Evolutionary conservation across 2,888 invertebrate species (phyloP), one percentile per base, ranked within the genome.

Genomic region (Phalangium opilio): DNA sequence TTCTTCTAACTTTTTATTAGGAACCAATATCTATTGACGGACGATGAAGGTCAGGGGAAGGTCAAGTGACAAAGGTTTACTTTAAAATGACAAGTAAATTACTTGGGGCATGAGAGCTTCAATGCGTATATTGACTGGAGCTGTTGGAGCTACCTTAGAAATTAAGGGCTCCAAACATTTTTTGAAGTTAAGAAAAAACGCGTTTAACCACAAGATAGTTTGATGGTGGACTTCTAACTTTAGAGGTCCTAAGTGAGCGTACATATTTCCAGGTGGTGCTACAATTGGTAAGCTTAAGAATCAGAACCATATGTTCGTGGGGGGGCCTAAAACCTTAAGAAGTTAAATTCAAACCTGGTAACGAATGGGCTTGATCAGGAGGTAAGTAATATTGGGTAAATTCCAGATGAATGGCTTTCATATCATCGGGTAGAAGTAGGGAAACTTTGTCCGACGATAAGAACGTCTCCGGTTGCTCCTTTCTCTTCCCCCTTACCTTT

Each of bases 41-140:
- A n/a, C n/a, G n/a, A n/a, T n/a, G n/a, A n/a, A n/a, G n/a, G n/a
- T n/a, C n/a, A n/a, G n/a, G n/a, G n/a, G n/a, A n/a, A n/a, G n/a
- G n/a, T n/a, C n/a, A n/a, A n/a, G n/a, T n/a, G n/a, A n/a, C n/a
- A n/a, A n/a, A n/a, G n/a, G n/a, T n/a, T n/a, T n/a, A n/a, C n/a
- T n/a, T n/a, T n/a, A n/a, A n/a, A n/a, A n/a, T n/a, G n/a, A n/a
- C n/a, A n/a, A n/a, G n/a, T n/a, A 27, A 27, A 68, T 66, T 67
- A 87, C 86, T 72, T 84, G 81, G 19, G 93, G 91, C 79, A 93
- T 83, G 59, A 96, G 83, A 41, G 89, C 81, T 71, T 95, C 91
- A 50, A 90, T 72, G 63, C 85, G 78, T 40, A 90, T 79, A 64
- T 90, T 90, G 63, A 86, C 77, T 12, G 57, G 50, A 41, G 58